A percentile compares a stretch with the other conserved stretches of the same genome.
Conservation (phyloP, 2,797 vertebrate genomes). For the Bovichtus variegatus region DNA sequence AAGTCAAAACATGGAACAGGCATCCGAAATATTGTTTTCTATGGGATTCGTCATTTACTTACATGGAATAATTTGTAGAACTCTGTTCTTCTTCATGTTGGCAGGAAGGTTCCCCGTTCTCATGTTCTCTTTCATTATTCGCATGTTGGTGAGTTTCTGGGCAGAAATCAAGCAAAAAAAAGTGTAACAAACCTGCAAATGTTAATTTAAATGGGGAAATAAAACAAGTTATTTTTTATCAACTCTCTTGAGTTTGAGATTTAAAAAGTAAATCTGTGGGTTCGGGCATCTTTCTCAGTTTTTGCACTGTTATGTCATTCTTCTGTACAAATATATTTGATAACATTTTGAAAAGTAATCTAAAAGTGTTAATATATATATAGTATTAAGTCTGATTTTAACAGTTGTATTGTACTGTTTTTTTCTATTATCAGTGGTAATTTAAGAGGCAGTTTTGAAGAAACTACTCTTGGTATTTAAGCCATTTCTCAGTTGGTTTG, state of each 20-base stretch:
- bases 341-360: no score
- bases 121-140: conserved; percentile 99
- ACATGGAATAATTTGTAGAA: conserved; percentile 99
- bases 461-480: not conserved
- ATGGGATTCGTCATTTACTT: conserved; percentile 65
- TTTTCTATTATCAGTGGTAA: not conserved
- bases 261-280: not conserved
- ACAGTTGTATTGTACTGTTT: not conserved
- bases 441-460: not conserved
- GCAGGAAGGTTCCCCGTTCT: conserved; percentile 95
- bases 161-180: not conserved
- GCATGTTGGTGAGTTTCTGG: conserved; percentile 96
- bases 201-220: not conserved
- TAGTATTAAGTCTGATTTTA: no score
- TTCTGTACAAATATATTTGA: not conserved
- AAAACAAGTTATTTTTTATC: no score
- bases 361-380: no score
- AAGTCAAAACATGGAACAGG: not conserved
- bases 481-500: not conserved
- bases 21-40: not conserved
- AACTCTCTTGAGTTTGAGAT: no score
- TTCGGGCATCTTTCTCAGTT: not conserved
- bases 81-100: conserved; percentile 98
- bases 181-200: conserved; percentile 3
- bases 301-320: no score